Percentiles rank a stretch among this genome's conserved stretches.
phyloP scores from a whole-genome alignment of 2,888 invertebrate genomes.

The Punctoribates punctum region DNA sequence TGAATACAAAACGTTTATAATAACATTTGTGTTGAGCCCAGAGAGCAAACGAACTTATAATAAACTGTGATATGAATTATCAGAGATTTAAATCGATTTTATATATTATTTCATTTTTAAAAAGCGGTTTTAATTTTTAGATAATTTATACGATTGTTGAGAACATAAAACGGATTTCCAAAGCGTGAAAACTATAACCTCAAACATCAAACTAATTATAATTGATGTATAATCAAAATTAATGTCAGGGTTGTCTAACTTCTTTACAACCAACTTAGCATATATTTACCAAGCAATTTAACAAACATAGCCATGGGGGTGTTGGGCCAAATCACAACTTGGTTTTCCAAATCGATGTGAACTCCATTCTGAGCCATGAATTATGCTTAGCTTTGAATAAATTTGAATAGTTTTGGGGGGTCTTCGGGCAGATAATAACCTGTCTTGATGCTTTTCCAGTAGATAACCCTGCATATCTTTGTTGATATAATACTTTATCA shows the following conservation, averaged over 20 bases:
- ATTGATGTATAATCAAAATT: conserved; percentile 33
- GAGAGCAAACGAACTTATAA: neutral
- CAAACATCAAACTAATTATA: conserved; percentile 31
- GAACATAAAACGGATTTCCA: neutral
- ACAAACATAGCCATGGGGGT: neutral
- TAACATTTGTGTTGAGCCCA: neutral
- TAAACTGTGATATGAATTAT: conserved; percentile 11
- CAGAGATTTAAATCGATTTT: conserved; percentile 1
- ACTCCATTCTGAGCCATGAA: no score
- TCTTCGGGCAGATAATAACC: no score
- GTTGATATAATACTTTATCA: no score
- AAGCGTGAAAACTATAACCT: conserved; percentile 34
- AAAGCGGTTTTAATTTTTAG: neutral
- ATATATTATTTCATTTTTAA: neutral
- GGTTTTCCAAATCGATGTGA: neutral
- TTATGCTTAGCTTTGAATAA: no score
- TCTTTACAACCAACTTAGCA: neutral
- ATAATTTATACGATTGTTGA: conserved; percentile 9
- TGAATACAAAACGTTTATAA: neutral
- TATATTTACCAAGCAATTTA: no score
- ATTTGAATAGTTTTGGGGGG: no score
- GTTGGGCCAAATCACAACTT: neutral
- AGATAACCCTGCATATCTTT: no score
- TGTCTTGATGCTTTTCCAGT: no score
- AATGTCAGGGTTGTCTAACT: conserved; percentile 33